phyloP scores from a whole-genome alignment of 2,888 invertebrate genomes.

The Eilema griseolum region DNA sequence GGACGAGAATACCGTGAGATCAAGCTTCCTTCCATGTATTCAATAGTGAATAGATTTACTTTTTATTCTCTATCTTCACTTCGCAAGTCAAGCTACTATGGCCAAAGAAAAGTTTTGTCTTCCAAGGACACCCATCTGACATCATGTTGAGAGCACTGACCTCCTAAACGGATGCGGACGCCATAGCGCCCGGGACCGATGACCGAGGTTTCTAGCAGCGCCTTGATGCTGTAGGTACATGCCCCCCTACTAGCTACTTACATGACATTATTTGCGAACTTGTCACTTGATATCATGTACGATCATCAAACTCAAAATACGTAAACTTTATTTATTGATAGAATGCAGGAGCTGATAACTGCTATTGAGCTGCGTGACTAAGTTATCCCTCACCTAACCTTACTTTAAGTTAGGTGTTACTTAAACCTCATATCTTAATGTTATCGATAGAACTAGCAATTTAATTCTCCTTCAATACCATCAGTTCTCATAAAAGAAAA shows the following conservation, averaged over 20 bases:
- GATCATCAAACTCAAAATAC: neutral
- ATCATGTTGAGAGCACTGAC: slow-evolving; percentile 5
- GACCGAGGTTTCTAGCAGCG: neutral
- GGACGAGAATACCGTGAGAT: no score
- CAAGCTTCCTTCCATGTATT: no score
- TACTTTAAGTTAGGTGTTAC: no score
- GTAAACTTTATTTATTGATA: no score
- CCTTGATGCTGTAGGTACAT: neutral
- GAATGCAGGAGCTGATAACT: no score
- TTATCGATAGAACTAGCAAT: neutral
- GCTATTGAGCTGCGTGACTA: no score
- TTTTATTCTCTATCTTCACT: no score
- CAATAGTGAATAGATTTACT: no score
- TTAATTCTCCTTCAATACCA: neutral
- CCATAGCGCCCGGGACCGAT: slow-evolving; percentile 10
- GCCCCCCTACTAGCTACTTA: neutral
- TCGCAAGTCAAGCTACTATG: neutral
- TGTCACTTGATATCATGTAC: neutral
- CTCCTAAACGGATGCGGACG: slow-evolving; percentile 10
- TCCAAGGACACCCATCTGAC: neutral
- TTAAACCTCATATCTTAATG: neutral
- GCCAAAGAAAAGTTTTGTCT: neutral
- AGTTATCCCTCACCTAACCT: no score
- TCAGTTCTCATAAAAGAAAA: slow-evolving; percentile 18
- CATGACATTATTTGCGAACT: neutral